Evolutionary conservation across 2,888 invertebrate genomes (phyloP).

Genomic region (Sinotaia quadrata): DNA sequence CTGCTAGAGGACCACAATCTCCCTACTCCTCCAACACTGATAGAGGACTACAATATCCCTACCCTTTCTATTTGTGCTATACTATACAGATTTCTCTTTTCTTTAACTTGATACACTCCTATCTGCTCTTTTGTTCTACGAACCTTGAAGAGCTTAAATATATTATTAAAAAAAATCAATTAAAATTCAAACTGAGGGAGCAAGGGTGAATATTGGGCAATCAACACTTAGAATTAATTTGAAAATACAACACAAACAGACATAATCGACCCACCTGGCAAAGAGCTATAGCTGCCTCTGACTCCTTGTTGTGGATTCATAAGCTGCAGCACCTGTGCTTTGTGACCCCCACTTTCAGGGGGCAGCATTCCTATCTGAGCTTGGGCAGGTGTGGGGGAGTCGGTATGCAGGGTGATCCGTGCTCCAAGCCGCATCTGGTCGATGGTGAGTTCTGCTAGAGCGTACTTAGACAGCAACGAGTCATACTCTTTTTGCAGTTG

Average conservation of each 20-base stretch:
- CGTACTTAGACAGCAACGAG: slow-evolving; percentile 69
- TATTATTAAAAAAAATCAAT: no score
- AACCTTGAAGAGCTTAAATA: no score
- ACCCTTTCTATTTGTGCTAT: no score
- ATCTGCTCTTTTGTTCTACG: no score
- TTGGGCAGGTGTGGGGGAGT: slow-evolving; percentile 63
- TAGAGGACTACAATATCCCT: no score
- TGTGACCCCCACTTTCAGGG: slow-evolving; percentile 47
- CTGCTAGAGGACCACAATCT: no score
- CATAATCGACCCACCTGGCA: slow-evolving; percentile 37
- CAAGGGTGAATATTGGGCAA: no score
- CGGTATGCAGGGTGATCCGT: slow-evolving; percentile 63
- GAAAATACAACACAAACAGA: background rate
- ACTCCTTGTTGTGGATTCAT: slow-evolving; percentile 40
- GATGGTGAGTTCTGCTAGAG: slow-evolving; percentile 71
- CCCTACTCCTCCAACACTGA: no score
- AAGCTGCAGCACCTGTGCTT: slow-evolving; percentile 51
- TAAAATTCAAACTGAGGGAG: no score
- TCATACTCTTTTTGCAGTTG: slow-evolving; percentile 70
- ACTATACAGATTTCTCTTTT: no score
- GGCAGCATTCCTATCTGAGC: slow-evolving; percentile 49
- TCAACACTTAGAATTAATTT: no score
- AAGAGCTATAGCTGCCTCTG: slow-evolving; percentile 37
- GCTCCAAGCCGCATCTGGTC: slow-evolving; percentile 70
- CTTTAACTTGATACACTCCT: no score